A percentile compares a stretch with the other conserved stretches of the same genome.
Evolutionary conservation across 2,797 vertebrate genomes (phyloP).

Genomic region (Hippocampus kuda): DNA sequence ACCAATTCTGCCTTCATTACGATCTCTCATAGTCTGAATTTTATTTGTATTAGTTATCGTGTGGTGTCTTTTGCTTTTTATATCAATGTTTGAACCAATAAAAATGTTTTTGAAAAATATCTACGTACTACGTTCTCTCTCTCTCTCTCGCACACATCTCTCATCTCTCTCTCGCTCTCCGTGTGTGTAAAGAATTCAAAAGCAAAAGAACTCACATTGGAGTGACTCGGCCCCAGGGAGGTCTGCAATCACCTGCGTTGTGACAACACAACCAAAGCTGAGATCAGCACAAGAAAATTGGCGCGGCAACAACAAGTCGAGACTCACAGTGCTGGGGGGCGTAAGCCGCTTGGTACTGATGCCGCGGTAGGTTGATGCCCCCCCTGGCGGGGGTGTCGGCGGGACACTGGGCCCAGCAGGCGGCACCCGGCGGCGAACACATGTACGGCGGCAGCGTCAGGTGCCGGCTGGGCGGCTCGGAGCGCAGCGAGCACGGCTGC

Average conservation of each 20-base stretch:
- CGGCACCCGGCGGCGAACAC: constrained; percentile 41
- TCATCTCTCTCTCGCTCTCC: no score
- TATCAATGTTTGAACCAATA: no score
- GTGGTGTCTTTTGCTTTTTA: no score
- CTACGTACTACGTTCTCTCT: no score
- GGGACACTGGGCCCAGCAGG: constrained; percentile 55
- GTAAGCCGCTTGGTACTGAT: constrained; percentile 33
- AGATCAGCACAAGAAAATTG: background rate
- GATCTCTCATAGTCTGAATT: no score
- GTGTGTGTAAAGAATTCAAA: background rate
- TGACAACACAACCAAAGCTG: background rate
- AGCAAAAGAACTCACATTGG: constrained; percentile 40
- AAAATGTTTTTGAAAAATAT: no score
- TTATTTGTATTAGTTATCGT: no score
- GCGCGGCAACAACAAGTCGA: background rate
- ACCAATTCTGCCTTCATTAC: no score
- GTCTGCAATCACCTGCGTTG: constrained; percentile 29
- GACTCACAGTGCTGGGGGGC: constrained; percentile 55
- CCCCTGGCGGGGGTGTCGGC: constrained; percentile 32
- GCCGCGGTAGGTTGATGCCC: constrained; percentile 27
- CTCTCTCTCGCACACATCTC: no score
- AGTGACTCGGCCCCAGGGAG: constrained; percentile 27
- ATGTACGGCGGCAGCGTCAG: constrained; percentile 51
- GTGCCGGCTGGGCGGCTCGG: constrained; percentile 53
- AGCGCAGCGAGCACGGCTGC: constrained; percentile 65